Base-by-base conservation (phyloP, 1,140 invertebrate species). In the Leptonema lineaticorne region DNA sequence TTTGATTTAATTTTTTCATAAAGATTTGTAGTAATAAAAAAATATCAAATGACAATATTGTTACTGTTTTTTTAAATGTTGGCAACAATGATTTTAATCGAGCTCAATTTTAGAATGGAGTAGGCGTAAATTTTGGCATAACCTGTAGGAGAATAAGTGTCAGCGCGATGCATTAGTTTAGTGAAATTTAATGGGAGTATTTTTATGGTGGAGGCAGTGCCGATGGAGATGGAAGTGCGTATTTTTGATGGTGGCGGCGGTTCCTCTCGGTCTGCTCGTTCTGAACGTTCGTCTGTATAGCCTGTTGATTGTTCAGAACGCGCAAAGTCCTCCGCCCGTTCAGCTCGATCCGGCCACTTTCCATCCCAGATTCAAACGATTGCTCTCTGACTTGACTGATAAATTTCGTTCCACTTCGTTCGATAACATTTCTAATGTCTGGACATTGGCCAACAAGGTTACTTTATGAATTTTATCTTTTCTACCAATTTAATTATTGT, bases 371-470 rank as follows among this genome's bases (percentile, higher is more conserved):
- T 45, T 45, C 26, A 24, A 16, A 8, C 7, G 24, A n/a, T 14
- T 62, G 8, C 22, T 45, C 1, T 8, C 14, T 14, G 9, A 62
- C 14, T 22, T 62, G 2, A 22, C 11, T 27, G 16, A 62, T 14
- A 62, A 45, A n/a, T 41, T 41, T n/a, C 2, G 22, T 14, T 24
- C 59, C 45, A n/a, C 59, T 2, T 2, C 8, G 11, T 8, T 9
- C 1, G 3, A 62, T 22, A 41, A 62, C 22, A 14, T 45, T 6
- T 24, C 30, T 1, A n/a, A 14, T 6, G 20, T 20, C 4, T 59
- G 57, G 57, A 37, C 16, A 7, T 22, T 22, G 9, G 57, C 57
- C 24, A 59, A 16, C 20, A 59, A 59, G 20, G 57, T 59, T 41
- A 11, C 9, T n/a, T n/a, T n/a, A n/a, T n/a, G n/a, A n/a, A n/a